Evolutionary conservation across 2,797 vertebrate species (phyloP), one percentile per base, ranked within the genome.

Genomic region (Oceanodroma leucorhoa): DNA sequence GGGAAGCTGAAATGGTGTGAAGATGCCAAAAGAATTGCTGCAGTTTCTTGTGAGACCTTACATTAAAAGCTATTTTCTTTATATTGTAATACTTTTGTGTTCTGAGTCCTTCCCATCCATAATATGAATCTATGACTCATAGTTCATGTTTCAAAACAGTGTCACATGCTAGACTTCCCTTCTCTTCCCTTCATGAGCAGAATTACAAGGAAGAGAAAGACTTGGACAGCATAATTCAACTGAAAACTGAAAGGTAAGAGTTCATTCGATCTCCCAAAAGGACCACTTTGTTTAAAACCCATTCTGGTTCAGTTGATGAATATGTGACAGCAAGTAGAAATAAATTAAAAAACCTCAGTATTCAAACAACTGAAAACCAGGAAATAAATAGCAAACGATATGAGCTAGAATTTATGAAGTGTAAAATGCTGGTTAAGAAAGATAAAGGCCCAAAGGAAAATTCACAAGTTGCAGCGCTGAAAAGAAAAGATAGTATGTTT

Each of bases 81-180:
- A 10, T 58, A 40, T 50, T 73, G 23, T 79, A 87, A 73, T 45
- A 83, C 23, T 84, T 88, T 66, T 4, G 6, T 90, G 58, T 96
- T 92, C 55, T 15, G 48, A 77, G 71, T 92, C 29, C 10, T 95
- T 95, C 87, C 88, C 51, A 16, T 92, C 84, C 89, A 38, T 77
- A 95, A 67, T 75, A 83, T 12, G 40, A 93, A 73, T 60, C 77
- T 84, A 30, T 97, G 95, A 97, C 67, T 97, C 94, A 96, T 40
- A 92, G 78, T 77, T 82, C 70, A 36, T 91, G 43, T 95, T 96
- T 97, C 94, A 94, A 87, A 95, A 95, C 93, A 85, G 64, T 57
- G 55, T 97, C 96, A 96, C 93, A 93, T 93, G 93, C 78, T 82
- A 70, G 78, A 93, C 78, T 97, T 97, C 93, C 94, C 89, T 92